Evolutionary conservation across 2,113 vertebrate genomes (phyloP).

Genomic region (Tenrec ecaudatus): DNA sequence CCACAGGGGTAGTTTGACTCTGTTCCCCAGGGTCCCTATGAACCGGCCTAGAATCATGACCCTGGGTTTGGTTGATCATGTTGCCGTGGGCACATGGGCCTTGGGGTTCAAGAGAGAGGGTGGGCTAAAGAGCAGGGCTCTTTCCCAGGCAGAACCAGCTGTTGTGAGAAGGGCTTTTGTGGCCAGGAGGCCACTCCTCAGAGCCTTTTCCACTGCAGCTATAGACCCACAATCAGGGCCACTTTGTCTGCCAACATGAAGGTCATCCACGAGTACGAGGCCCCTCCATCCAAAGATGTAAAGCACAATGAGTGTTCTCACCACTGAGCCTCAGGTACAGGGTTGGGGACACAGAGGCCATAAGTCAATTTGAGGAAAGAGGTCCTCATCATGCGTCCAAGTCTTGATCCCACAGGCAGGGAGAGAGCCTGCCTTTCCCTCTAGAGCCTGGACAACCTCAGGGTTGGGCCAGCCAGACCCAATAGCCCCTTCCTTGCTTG

Average conservation of each 20-base stretch:
- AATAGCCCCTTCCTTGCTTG: background rate
- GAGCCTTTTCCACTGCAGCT: background rate
- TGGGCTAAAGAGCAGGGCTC: background rate
- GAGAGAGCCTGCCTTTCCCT: background rate
- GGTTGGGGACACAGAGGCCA: background rate
- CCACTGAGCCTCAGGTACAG: background rate
- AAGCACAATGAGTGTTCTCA: background rate
- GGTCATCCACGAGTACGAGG: background rate
- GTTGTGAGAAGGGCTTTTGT: background rate
- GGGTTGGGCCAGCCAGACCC: background rate
- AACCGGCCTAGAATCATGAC: no score
- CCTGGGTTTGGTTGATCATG: no score
- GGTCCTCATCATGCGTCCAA: background rate
- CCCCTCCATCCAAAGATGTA: background rate
- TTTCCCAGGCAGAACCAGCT: background rate
- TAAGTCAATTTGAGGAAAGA: background rate
- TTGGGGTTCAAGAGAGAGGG: background rate
- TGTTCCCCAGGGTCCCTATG: no score
- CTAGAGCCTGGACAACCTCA: background rate
- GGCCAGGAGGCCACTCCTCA: background rate
- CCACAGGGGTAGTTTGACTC: no score
- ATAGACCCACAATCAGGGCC: background rate
- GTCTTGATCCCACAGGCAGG: background rate
- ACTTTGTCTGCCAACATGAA: background rate
- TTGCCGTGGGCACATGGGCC: background rate